Percentiles rank a stretch among this genome's conserved stretches.
phyloP scores from a whole-genome alignment of 2,113 vertebrate species.

The Cyprinodon variegatus region DNA sequence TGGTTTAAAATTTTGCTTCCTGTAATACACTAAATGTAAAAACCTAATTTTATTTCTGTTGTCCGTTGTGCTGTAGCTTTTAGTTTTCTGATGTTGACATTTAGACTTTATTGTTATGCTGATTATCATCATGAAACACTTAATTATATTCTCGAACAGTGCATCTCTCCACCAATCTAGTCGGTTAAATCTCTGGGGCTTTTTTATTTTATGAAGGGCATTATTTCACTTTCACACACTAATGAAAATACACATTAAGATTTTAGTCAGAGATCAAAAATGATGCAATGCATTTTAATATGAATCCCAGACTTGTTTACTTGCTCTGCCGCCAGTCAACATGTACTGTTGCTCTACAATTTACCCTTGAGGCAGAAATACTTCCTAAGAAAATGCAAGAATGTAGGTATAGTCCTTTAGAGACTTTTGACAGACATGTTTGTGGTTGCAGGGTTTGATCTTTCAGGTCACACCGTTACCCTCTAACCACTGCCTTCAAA shows the following conservation, averaged over 20 bases:
- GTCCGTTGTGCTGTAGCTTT: constrained; percentile 25
- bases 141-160: constrained; percentile 59
- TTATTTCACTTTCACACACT: constrained; percentile 59
- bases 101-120: constrained; percentile 49
- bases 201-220: constrained; percentile 52
- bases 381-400: neutral
- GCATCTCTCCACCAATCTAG: constrained; percentile 50
- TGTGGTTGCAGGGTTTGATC: constrained; percentile 28
- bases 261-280: constrained; percentile 45
- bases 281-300: constrained; percentile 33
- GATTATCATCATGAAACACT: constrained; percentile 54
- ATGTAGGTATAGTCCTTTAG: neutral
- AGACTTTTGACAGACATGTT: constrained; percentile 19
- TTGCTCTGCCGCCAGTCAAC: constrained; percentile 11
- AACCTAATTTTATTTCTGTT: constrained; percentile 8
- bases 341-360: neutral
- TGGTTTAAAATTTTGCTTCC: neutral
- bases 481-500: constrained; percentile 27
- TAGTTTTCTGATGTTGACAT: constrained; percentile 29
- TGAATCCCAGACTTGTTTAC: constrained; percentile 25
- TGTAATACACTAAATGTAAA: neutral
- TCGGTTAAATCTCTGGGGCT: constrained; percentile 61
- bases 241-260: constrained; percentile 59
- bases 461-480: constrained; percentile 24
- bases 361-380: constrained; percentile 4